Conservation (phyloP, 2,113 vertebrate genomes). For the Clupea harengus region DNA sequence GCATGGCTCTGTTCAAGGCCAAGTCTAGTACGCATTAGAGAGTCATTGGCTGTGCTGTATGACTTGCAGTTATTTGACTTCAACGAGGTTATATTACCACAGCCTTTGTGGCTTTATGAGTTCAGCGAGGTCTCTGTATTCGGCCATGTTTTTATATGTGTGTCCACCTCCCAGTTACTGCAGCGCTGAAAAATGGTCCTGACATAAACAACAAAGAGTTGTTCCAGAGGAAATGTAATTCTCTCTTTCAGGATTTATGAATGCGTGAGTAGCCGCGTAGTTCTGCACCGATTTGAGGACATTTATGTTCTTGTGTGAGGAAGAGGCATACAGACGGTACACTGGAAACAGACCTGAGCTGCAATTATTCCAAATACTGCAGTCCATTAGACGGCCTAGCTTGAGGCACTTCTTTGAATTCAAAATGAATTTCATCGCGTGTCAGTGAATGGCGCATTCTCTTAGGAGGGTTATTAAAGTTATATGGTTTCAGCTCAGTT, state of each 20-base stretch:
- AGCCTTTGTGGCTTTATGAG: background rate
- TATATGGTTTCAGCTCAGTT: conserved; percentile 11
- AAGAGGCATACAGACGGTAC: background rate
- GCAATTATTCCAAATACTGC: conserved; percentile 17
- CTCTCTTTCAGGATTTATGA: conserved; percentile 26
- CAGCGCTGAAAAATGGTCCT: conserved; percentile 7
- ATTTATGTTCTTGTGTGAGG: conserved; percentile 11
- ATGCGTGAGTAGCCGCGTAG: background rate
- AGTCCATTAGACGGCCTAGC: conserved; percentile 12
- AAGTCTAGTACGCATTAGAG: background rate
- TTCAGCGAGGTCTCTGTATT: background rate
- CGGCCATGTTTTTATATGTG: background rate
- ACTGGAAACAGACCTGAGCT: background rate
- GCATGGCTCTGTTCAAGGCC: background rate
- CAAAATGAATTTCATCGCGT: background rate
- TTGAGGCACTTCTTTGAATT: conserved; percentile 1
- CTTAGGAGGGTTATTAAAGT: conserved; percentile 29
- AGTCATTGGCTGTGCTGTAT: background rate
- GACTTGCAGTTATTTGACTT: background rate
- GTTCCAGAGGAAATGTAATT: background rate
- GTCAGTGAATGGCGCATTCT: background rate
- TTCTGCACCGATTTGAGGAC: background rate
- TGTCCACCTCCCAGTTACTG: background rate
- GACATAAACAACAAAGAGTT: conserved; percentile 1
- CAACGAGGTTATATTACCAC: background rate